Percentiles rank a stretch among this genome's conserved stretches.
phyloP scores from a whole-genome alignment of 1,140 invertebrate species.

The Bombus soroeensis region DNA sequence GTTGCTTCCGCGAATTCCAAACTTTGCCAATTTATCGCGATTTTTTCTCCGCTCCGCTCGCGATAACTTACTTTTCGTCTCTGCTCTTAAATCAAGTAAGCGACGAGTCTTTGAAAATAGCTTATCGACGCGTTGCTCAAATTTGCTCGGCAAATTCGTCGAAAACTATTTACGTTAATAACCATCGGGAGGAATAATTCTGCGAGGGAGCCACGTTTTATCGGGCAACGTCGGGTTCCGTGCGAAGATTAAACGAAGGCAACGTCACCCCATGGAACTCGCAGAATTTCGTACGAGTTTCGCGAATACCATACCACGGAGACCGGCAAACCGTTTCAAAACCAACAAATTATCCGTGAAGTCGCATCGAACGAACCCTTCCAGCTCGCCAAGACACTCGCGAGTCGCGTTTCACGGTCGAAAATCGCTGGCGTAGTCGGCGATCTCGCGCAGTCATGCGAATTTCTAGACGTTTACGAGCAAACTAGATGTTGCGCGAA shows the following conservation, averaged over 20 bases:
- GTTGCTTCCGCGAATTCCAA: not conserved
- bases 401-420: not conserved
- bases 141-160: not conserved
- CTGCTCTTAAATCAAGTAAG: not conserved
- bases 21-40: conserved; percentile 1
- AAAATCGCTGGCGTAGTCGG: not conserved
- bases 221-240: not conserved
- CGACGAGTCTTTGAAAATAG: not conserved
- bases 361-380: not conserved
- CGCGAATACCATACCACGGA: not conserved
- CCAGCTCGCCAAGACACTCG: not conserved
- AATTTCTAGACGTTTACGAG: not conserved
- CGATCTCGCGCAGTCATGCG: too few species aligned
- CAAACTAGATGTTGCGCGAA: not conserved
- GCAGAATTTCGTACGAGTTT: not conserved
- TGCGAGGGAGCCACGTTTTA: not conserved
- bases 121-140: not conserved
- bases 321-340: not conserved
- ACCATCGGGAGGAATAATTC: not conserved
- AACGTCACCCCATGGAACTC: not conserved
- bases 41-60: not conserved
- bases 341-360: not conserved
- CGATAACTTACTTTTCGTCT: not conserved
- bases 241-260: too few species aligned
- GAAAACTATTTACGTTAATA: not conserved